Evolutionary conservation across 2,113 vertebrate genomes (phyloP).

Genomic region (Trematocara stigmaticum): DNA sequence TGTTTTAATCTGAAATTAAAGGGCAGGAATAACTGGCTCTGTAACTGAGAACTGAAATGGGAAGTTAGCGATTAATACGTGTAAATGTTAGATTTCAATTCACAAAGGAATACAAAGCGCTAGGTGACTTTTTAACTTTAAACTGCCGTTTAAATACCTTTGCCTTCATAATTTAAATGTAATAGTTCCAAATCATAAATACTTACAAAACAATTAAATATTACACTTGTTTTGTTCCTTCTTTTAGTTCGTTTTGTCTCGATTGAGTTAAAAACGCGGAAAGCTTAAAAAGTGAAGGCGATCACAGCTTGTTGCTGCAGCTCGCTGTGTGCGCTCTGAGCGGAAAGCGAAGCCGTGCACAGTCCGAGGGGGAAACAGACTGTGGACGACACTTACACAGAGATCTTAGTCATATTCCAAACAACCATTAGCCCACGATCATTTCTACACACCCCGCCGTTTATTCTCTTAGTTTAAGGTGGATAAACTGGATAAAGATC

Average conservation of each 20-base stretch:
- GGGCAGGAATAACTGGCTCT: background rate
- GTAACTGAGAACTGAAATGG: slow-evolving; percentile 28
- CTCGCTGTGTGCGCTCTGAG: background rate
- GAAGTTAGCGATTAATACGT: slow-evolving; percentile 11
- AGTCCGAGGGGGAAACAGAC: background rate
- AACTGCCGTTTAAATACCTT: background rate
- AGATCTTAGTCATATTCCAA: background rate
- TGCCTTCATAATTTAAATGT: background rate
- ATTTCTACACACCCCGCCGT: background rate
- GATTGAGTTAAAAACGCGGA: background rate
- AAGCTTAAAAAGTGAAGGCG: background rate
- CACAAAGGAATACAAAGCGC: background rate
- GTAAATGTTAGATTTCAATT: background rate
- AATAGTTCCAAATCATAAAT: background rate
- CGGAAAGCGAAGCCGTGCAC: background rate
- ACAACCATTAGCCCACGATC: background rate
- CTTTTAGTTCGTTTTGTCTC: background rate
- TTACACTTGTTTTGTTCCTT: background rate
- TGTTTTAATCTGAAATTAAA: background rate
- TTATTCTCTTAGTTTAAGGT: background rate
- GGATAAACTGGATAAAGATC: background rate
- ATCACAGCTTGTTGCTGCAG: background rate
- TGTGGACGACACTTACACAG: background rate
- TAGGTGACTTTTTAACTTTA: background rate
- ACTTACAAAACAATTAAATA: background rate